Conservation (phyloP, 2,113 vertebrate genomes). For the Mustela nigripes region DNA sequence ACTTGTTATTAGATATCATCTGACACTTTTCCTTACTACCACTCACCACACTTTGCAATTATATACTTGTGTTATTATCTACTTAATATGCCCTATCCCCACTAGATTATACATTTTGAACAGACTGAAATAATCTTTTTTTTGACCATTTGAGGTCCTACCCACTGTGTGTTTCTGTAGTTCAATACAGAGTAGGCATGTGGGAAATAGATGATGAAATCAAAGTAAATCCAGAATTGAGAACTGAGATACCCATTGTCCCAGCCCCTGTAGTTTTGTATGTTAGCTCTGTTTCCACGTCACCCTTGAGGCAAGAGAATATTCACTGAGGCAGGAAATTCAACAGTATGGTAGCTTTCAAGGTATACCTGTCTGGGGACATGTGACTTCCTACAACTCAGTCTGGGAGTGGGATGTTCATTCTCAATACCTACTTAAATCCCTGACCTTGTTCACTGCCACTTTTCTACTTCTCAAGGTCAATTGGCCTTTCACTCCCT, state of each 20-base stretch:
- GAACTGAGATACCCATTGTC: neutral
- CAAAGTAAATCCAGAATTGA: neutral
- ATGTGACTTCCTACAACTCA: too few species aligned
- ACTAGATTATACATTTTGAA: neutral
- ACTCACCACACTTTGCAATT: neutral
- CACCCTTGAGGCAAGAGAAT: neutral
- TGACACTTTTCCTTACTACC: neutral
- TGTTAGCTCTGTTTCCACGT: neutral
- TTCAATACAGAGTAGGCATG: neutral
- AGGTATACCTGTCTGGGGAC: neutral
- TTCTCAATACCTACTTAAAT: neutral
- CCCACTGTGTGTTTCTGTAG: neutral
- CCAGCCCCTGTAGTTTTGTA: neutral
- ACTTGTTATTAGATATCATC: neutral
- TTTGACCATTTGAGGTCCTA: neutral
- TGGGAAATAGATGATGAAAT: neutral
- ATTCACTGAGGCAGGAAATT: neutral
- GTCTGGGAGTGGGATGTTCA: neutral
- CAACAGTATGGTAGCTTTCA: neutral
- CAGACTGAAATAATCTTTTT: neutral
- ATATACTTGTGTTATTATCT: neutral
- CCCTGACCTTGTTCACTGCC: neutral
- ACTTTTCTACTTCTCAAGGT: neutral
- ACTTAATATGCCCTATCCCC: neutral
- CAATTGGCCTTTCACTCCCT: neutral